phyloP scores from a whole-genome alignment of 2,888 invertebrate species.

The Dromius quadrimaculatus region DNA sequence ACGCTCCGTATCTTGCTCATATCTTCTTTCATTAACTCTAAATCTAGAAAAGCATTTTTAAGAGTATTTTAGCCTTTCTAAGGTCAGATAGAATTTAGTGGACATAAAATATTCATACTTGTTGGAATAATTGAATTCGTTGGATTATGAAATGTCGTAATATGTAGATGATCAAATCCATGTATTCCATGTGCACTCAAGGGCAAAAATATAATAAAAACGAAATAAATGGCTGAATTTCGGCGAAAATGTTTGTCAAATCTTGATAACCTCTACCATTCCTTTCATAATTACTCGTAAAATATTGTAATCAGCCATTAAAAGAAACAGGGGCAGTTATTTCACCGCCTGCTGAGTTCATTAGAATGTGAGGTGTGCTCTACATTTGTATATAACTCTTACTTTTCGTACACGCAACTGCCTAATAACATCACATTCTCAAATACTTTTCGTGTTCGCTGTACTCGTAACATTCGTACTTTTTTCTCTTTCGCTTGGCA shows the following conservation, averaged over 20 bases:
- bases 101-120: no score
- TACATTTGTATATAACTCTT: constrained; percentile 22
- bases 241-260: constrained; percentile 18
- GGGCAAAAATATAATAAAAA: not conserved
- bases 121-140: no score
- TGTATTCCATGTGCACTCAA: not conserved
- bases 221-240: constrained; percentile 7
- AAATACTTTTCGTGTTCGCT: constrained; percentile 24
- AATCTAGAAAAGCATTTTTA: no score
- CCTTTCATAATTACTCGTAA: constrained; percentile 26
- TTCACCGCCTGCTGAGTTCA: constrained; percentile 2
- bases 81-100: no score
- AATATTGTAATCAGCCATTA: constrained; percentile 16
- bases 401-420: constrained; percentile 25
- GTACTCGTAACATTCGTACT: not conserved
- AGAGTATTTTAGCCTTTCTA: no score
- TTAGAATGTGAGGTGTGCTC: constrained; percentile 18
- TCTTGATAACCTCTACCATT: constrained; percentile 15
- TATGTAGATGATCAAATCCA: no score
- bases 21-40: no score
- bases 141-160: no score
- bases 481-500: not conserved
- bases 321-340: constrained; percentile 24
- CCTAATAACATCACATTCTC: constrained; percentile 31
- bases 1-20: no score